Percentiles rank a stretch among this genome's conserved stretches.
Conservation (phyloP, 53 echinoderm and acorn worm genomes). For the Luidia sarsii region DNA sequence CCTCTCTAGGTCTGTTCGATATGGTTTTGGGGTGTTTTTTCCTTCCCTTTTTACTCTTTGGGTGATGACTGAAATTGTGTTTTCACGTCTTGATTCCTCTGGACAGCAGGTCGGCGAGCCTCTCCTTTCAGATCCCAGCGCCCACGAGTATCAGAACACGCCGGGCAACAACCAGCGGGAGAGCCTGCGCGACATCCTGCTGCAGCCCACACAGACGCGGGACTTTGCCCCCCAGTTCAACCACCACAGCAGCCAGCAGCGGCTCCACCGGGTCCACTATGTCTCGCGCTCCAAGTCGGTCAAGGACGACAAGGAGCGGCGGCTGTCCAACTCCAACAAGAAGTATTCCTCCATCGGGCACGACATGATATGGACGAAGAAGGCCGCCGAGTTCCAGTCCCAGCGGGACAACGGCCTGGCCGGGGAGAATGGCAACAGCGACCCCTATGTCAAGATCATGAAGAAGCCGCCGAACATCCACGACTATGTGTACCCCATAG, state of each 20-base stretch:
- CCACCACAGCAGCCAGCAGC: slow-evolving; percentile 85
- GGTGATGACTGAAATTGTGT: background rate
- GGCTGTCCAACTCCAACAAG: slow-evolving; percentile 55
- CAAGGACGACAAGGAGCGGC: slow-evolving; percentile 44
- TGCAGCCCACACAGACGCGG: slow-evolving; percentile 72
- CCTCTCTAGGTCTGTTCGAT: background rate
- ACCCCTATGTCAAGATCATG: slow-evolving; percentile 94
- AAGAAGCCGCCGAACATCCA: slow-evolving; percentile 95
- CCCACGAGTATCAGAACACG: slow-evolving; percentile 84
- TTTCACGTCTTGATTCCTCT: slow-evolving; percentile 7
- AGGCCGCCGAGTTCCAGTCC: slow-evolving; percentile 82
- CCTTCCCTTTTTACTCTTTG: background rate
- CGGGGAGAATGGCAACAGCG: slow-evolving; percentile 58
- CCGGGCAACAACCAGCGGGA: slow-evolving; percentile 69
- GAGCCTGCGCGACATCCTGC: slow-evolving; percentile 72
- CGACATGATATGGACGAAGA: slow-evolving; percentile 79
- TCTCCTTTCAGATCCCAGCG: slow-evolving; percentile 58
- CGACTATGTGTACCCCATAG: slow-evolving; percentile 92
- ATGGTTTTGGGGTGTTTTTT: background rate
- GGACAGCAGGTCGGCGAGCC: slow-evolving; percentile 75
- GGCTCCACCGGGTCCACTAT: slow-evolving; percentile 92
- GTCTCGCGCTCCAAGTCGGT: slow-evolving; percentile 67
- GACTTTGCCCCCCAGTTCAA: slow-evolving; percentile 48
- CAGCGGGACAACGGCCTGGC: slow-evolving; percentile 41
- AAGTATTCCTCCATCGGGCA: slow-evolving; percentile 58